These are phyloP conservation scores for Tringa solitaria DNA, from an alignment of 2,113 vertebrate species.

Conservation along the genomic window DNA sequence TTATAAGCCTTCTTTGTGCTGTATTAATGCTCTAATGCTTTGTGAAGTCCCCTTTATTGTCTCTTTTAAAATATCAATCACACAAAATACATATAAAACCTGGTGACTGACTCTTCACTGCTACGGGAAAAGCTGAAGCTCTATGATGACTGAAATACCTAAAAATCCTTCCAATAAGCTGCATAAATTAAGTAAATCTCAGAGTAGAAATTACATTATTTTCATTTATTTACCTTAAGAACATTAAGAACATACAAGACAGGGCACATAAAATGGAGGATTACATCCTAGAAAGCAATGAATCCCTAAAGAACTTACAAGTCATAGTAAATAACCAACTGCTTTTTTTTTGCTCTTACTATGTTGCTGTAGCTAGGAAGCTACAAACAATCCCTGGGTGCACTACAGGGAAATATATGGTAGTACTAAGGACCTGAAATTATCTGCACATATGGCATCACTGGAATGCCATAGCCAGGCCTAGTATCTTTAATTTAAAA, in stretches of 20 bases:
- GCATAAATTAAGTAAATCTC: slow-evolving; percentile 12
- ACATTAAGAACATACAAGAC: neutral
- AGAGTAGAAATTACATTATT: neutral
- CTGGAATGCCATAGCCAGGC: neutral
- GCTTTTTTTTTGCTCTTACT: slow-evolving; percentile 27
- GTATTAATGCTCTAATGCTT: slow-evolving; percentile 40
- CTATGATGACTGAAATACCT: neutral
- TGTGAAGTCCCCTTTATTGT: slow-evolving; percentile 17
- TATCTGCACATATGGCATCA: slow-evolving; percentile 58
- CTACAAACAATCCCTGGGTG: slow-evolving; percentile 38
- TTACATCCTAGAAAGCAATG: slow-evolving; percentile 18
- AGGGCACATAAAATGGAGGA: slow-evolving; percentile 12
- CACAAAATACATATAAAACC: slow-evolving; percentile 4
- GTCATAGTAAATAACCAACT: slow-evolving; percentile 35
- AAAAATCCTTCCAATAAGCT: slow-evolving; percentile 5
- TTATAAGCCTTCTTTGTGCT: slow-evolving; percentile 31
- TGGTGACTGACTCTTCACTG: neutral
- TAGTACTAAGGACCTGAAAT: slow-evolving; percentile 49
- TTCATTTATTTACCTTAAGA: slow-evolving; percentile 42
- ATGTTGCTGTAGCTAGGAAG: slow-evolving; percentile 25
- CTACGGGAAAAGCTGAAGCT: slow-evolving; percentile 8
- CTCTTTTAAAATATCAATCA: slow-evolving; percentile 24
- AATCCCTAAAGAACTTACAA: slow-evolving; percentile 37
- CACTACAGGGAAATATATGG: slow-evolving; percentile 52
- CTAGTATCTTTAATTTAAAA: slow-evolving; percentile 25